Conservation (phyloP, 2,113 vertebrate genomes). For the Mugil cephalus region DNA sequence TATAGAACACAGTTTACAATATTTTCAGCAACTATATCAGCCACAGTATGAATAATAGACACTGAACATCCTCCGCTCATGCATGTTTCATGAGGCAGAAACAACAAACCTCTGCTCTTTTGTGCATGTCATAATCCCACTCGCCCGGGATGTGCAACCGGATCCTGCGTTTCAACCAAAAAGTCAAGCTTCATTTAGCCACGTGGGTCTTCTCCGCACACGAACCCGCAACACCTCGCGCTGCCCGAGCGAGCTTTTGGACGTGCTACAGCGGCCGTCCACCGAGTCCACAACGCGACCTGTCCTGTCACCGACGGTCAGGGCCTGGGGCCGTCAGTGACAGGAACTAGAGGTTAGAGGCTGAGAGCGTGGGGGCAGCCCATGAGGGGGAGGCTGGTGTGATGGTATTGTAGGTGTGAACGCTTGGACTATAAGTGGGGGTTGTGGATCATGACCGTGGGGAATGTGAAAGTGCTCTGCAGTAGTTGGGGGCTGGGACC, state of each 20-base stretch:
- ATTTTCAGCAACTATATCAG: constrained; percentile 45
- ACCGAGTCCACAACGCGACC: constrained; percentile 15
- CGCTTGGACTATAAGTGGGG: constrained; percentile 10
- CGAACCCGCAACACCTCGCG: constrained; percentile 39
- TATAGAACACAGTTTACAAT: constrained; percentile 17
- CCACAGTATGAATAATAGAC: constrained; percentile 61
- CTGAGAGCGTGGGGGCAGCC: constrained; percentile 18
- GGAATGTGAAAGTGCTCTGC: constrained; percentile 15
- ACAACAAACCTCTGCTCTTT: constrained; percentile 27
- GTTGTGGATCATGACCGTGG: constrained; percentile 4
- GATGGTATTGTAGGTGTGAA: constrained; percentile 33
- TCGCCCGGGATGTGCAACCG: constrained; percentile 9
- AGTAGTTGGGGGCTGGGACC: no score
- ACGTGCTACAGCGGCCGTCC: constrained; percentile 23
- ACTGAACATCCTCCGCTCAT: constrained; percentile 58
- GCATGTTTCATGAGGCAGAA: constrained; percentile 63
- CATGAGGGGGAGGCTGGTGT: constrained; percentile 1
- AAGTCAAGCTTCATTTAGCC: constrained; percentile 51
- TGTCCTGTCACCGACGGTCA: constrained; percentile 4
- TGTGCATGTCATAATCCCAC: constrained; percentile 10
- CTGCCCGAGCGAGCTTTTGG: constrained; percentile 37
- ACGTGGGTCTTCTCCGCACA: not conserved
- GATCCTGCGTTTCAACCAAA: constrained; percentile 5
- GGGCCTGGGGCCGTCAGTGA: constrained; percentile 5
- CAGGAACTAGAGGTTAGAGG: constrained; percentile 10